These are phyloP conservation scores for Pachyrhynchus sulphureomaculatus DNA, from an alignment of 1,140 invertebrate species.

Conservation along the genomic window DNA sequence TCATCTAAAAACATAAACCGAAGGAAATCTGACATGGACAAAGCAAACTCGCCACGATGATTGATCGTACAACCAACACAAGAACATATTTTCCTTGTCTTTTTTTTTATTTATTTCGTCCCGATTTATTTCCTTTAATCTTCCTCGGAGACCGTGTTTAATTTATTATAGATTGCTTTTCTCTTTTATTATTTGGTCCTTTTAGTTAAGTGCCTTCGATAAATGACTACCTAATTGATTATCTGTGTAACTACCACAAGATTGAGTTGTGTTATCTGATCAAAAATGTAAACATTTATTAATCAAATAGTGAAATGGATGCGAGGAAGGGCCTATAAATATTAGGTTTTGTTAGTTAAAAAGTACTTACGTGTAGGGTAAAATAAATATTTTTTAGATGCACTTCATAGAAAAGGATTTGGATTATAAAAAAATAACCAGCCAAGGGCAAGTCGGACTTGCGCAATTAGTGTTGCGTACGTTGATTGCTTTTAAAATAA, in stretches of 20 bases:
- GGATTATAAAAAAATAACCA: too few species aligned
- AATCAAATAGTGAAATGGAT: background rate
- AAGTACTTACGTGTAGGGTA: too few species aligned
- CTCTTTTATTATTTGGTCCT: conserved; percentile 6
- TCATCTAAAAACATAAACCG: too few species aligned
- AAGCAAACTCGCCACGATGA: background rate
- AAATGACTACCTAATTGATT: conserved; percentile 17
- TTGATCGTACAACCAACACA: conserved; percentile 8
- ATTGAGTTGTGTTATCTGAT: conserved; percentile 18
- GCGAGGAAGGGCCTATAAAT: too few species aligned
- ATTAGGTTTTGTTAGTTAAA: too few species aligned
- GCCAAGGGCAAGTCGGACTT: too few species aligned
- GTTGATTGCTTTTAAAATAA: too few species aligned
- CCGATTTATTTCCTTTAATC: conserved; percentile 8
- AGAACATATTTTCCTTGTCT: conserved; percentile 1
- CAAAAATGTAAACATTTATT: conserved; percentile 18
- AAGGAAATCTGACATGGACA: too few species aligned
- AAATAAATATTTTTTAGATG: too few species aligned
- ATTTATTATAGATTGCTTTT: conserved; percentile 5
- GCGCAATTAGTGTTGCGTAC: too few species aligned
- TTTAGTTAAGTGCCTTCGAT: conserved; percentile 10
- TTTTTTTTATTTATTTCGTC: background rate
- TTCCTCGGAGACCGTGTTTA: background rate
- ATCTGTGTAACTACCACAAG: conserved; percentile 11
- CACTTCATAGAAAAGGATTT: too few species aligned